Percentiles rank a stretch among this genome's conserved stretches.
Conservation (phyloP, 2,888 invertebrate species). For the Agapetus fuscipes region DNA sequence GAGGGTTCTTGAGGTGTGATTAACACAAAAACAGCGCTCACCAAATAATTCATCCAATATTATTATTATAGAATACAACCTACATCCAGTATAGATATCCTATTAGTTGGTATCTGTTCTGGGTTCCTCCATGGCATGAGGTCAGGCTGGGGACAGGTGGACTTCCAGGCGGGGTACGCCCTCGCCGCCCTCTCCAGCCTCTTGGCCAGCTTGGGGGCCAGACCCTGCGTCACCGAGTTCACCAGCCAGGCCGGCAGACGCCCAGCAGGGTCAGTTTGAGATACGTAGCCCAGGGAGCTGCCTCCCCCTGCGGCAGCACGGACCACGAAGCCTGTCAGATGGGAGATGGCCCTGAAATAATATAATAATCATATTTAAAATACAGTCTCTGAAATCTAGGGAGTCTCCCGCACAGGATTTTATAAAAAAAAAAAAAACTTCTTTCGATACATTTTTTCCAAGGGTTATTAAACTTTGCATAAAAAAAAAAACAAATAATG, state of each 20-base stretch:
- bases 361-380: not conserved
- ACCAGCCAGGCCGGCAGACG: conserved; percentile 82
- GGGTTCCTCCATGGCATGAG: conserved; percentile 84
- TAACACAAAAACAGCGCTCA: too few species aligned
- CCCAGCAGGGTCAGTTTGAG: conserved; percentile 84
- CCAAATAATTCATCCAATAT: too few species aligned
- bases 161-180: conserved; percentile 78
- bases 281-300: conserved; percentile 78
- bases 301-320: conserved; percentile 46
- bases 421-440: too few species aligned
- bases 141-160: conserved; percentile 56
- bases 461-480: too few species aligned
- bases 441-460: too few species aligned
- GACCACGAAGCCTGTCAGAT: conserved; percentile 59
- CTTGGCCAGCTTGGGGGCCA: conserved; percentile 79
- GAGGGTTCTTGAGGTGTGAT: too few species aligned
- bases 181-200: conserved; percentile 72
- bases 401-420: too few species aligned
- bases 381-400: too few species aligned
- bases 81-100: conserved; percentile 63
- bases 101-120: conserved; percentile 66
- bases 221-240: conserved; percentile 76
- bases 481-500: too few species aligned
- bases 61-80: too few species aligned
- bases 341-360: conserved; percentile 47